Percentiles rank a stretch among this genome's conserved stretches.
These are phyloP conservation scores for Euzetes globulus DNA, from an alignment of 2,888 invertebrate genomes.

Conservation along the genomic window DNA sequence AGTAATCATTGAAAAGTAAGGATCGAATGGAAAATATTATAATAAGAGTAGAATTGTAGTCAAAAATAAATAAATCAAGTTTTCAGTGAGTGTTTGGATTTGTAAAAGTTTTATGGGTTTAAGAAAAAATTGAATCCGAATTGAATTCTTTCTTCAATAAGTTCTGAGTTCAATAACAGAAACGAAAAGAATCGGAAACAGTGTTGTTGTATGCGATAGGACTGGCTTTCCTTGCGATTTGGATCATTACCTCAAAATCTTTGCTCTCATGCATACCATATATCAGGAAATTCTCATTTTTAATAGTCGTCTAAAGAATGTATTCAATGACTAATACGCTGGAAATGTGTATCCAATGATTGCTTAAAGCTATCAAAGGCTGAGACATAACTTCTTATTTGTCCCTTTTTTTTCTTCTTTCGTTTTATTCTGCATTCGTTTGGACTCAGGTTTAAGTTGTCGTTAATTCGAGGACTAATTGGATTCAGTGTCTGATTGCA, in stretches of 20 bases:
- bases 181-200: background rate
- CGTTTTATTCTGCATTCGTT: background rate
- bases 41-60: too few species aligned
- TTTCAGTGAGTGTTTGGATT: background rate
- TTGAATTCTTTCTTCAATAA: slow-evolving; percentile 3
- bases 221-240: slow-evolving; percentile 12
- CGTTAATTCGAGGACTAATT: slow-evolving; percentile 21
- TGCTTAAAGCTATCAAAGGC: background rate
- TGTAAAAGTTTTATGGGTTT: background rate
- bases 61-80: slow-evolving; percentile 12
- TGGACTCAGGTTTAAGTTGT: slow-evolving; percentile 4
- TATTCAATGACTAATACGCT: background rate
- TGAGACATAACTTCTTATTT: background rate
- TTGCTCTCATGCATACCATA: slow-evolving; percentile 2
- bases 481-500: slow-evolving; percentile 13
- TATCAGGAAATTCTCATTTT: slow-evolving; percentile 11
- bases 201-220: background rate
- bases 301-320: background rate
- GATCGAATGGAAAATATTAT: too few species aligned
- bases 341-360: background rate
- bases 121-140: background rate
- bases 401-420: background rate
- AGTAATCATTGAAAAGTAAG: too few species aligned
- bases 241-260: slow-evolving; percentile 21
- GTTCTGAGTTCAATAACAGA: background rate